Base-by-base conservation (phyloP, 2,888 invertebrate genomes). In the Chrysomela aeneicollis region DNA sequence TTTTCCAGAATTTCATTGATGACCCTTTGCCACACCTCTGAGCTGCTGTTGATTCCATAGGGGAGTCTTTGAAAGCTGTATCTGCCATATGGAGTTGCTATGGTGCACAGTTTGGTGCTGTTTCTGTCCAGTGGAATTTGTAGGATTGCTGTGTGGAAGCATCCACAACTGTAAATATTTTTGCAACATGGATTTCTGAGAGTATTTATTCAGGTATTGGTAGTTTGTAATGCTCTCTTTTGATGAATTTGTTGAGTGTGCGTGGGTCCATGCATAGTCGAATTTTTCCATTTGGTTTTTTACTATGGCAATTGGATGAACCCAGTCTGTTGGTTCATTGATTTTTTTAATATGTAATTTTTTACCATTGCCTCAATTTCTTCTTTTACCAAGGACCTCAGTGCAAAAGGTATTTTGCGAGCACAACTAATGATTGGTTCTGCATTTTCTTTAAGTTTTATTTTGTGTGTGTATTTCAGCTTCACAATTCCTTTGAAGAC, bases 1-100 rank as follows among this genome's bases (percentile, higher is more conserved):
- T 17, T 52, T 6, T 47, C 53, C n/a, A 17, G 51, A 53, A 18
- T 51, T n/a, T 30, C 47, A 21, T 32, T 51, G 46, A 49, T 64
- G 55, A 21, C 61, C 35, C 15, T 46, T 50, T 35, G 52, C 61
- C 47, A 64, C 6, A 6, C 53, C 55, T 30, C 61, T 53, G 35
- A 64, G 57, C 21, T 59, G 50, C 61, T 49, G 21, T 18, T 19
- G 8, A 49, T 49, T 8, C 49, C 49, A 49, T 49, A 15, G 8
- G 49, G 49, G 1, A 49, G 21, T 15, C 49, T 49, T 49, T 49
- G 49, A 21, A 49, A 49, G 8, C 19, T 19, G 49, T 49, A 49
- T 49, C 49, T 3, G 3, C 46, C 46, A 18, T 5, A 46, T 46
- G 46, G 26, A 12, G 10, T 35, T 9, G 26, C 26, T 26, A 26